Base-by-base conservation (phyloP, 2,797 vertebrate species). In the Trachurus trachurus region DNA sequence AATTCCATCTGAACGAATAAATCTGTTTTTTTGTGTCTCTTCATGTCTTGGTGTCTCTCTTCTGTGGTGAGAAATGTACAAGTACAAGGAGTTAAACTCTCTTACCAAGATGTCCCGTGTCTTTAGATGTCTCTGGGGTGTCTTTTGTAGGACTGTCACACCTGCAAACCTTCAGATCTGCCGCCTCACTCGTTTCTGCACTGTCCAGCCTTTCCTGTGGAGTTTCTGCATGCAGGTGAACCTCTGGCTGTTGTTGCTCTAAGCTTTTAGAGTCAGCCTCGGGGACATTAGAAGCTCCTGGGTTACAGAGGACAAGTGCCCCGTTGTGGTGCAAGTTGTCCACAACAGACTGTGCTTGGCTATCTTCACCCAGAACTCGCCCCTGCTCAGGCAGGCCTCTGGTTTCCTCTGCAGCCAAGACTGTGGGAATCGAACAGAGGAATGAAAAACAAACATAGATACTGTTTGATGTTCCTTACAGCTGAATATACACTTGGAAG, bases 281-380 rank as follows among this genome's bases (percentile, higher is more conserved):
- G 29, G 85, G 68, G 62, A 87, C 37, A 37, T 82, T 86, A 65
- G 85, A 82, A 17, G 88, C 74, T 42, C 78, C 87, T 1, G 85
- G 88, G 85, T 95, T 95, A 78, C 91, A 90, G 80, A 95, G 87
- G 82, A 94, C 83, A 10, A 95, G 87, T 0, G 64, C 29, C 37
- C 69, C 72, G 7, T 82, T 85, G 59, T 78, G 83, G 44, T 85
- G 22, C 13, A 57, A 60, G 68, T 34, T 8, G 1, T 80, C 83
- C 58, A 59, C 47, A 10, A 78, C 77, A 66, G 49, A 53, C 2
- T 57, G 82, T 69, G 42, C 56, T 26, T 10, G 31, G 74, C 50
- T 5, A n/a, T 29, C 4, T 1, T 74, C 72, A 37, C 60, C 53
- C 22, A 56, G 74, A 65, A 59, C 81, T 80, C 12, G 50, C 11